Conservation (phyloP, 2,797 vertebrate genomes). For the Thunnus albacares region DNA sequence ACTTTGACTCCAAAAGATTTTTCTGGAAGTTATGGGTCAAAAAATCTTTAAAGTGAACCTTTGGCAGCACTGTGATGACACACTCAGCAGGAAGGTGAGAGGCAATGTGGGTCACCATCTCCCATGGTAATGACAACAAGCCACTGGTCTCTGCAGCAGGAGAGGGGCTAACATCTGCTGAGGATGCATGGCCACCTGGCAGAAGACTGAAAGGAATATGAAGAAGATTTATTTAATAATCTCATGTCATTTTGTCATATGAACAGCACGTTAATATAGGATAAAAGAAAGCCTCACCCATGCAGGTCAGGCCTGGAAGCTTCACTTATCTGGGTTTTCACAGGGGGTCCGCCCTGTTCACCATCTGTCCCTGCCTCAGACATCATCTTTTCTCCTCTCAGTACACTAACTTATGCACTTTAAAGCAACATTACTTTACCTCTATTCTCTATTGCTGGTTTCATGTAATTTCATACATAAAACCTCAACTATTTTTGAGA, state of each 20-base stretch:
- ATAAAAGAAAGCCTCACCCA: slow-evolving; percentile 46
- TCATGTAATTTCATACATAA: no score
- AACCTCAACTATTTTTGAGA: no score
- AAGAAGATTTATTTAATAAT: background rate
- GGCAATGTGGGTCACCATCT: slow-evolving; percentile 89
- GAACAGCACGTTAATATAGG: background rate
- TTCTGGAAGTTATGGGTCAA: no score
- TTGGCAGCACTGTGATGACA: slow-evolving; percentile 89
- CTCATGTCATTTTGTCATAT: background rate
- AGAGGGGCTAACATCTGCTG: slow-evolving; percentile 60
- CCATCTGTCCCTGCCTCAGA: no score
- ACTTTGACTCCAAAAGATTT: no score
- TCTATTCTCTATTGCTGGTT: no score
- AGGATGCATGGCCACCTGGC: slow-evolving; percentile 29
- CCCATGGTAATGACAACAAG: slow-evolving; percentile 89
- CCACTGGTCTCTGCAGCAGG: slow-evolving; percentile 62
- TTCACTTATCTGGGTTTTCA: slow-evolving; percentile 6
- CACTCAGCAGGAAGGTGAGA: slow-evolving; percentile 90
- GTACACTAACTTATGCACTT: no score
- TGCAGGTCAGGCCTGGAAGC: slow-evolving; percentile 38
- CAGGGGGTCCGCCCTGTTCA: no score
- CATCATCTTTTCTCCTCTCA: no score
- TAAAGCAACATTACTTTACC: no score
- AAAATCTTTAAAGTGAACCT: slow-evolving; percentile 64
- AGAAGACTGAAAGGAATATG: slow-evolving; percentile 55